Evolutionary conservation across 2,113 vertebrate genomes (phyloP), one percentile per base, ranked within the genome.

Genomic region (Alexandromys fortis): DNA sequence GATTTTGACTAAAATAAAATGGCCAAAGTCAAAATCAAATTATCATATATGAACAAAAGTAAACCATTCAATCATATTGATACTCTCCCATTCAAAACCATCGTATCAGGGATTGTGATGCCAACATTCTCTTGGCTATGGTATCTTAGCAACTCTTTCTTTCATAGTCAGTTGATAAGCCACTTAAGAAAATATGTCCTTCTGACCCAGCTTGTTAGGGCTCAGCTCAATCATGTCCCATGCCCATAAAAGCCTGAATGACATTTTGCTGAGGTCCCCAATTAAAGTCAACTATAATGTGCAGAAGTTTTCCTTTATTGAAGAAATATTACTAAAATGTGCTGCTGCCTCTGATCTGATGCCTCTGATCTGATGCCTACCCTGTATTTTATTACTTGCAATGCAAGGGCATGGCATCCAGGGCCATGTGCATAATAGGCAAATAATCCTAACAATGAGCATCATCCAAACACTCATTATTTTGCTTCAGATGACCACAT

Each of bases 401-500:
- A 21, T 77, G 58, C 73, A 78, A 4, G 28, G 22, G 1, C 4
- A 28, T 65, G 58, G 10, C 30, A 90, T 63, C 7, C 38, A 65
- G 13, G 33, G 19, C 12, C 30, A 65, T 14, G 7, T 35, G 30
- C 33, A 49, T 67, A 33, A 35, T 78, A 26, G 16, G 14, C 52
- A 75, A 30, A 12, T 61, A 21, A 58, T 24, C n/a, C 49, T 65
- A 78, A 42, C 21, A 28, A 7, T 78, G 73, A 77, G 9, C 4
- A 12, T 47, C 63, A 65, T n/a, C 16, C 10, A 28, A 13, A 21
- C 14, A 8, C 33, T 49, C 61, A 19, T 7, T 72, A 28, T 65
- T 96, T 85, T 58, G 12, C 92, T 88, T 96, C 86, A 72, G 79
- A 52, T 81, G 33, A 83, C 14, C 70, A 63, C 38, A 63, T 72